Evolutionary conservation across 2,888 invertebrate species (phyloP), one percentile per base, ranked within the genome.

Genomic region (Acleris sparsana): DNA sequence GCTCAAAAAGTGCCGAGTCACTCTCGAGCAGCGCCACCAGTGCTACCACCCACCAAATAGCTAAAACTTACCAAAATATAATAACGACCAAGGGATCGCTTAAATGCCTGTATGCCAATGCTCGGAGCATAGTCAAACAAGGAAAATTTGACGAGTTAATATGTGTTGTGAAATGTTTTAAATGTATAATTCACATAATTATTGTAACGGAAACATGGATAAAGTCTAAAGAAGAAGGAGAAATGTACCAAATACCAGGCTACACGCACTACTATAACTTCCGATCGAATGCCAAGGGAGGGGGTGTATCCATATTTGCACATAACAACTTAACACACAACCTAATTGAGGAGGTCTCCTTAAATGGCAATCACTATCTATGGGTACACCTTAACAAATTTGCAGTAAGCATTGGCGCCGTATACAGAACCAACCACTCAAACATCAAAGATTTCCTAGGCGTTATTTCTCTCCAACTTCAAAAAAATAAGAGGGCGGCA

Each of bases 211-310:
- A 55, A 44, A 55, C 55, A 20, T 55, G 55, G 43, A 43, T 55
- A 17, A 44, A 55, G 43, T 18, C 43, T 11, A 22, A 39, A 5
- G 43, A 55, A 55, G 43, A 55, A 20, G 22, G 48, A 17, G 48
- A 48, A 48, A 48, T 17, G 9, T 22, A 25, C n/a, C 62, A 67
- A 20, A 48, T 74, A 11, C 67, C 69, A n/a, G 7, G 49, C 4
- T 75, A 72, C 55, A 70, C 70, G 3, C 74, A 75, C 20, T 72
- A 73, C 22, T 72, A 58, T 25, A 71, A 73, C 57, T 72, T 55
- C 20, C 20, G 20, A 1, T 20, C 20, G 20, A 20, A 20, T 20
- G 20, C 20, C 20, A 20, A 3, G 20, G 20, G 20, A 20, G 20
- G 20, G 20, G 20, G 20, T 20, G 20, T 20, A 20, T 20, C 46